Conservation (phyloP, 2,113 vertebrate genomes). For the Hydrochoerus hydrochaeris region DNA sequence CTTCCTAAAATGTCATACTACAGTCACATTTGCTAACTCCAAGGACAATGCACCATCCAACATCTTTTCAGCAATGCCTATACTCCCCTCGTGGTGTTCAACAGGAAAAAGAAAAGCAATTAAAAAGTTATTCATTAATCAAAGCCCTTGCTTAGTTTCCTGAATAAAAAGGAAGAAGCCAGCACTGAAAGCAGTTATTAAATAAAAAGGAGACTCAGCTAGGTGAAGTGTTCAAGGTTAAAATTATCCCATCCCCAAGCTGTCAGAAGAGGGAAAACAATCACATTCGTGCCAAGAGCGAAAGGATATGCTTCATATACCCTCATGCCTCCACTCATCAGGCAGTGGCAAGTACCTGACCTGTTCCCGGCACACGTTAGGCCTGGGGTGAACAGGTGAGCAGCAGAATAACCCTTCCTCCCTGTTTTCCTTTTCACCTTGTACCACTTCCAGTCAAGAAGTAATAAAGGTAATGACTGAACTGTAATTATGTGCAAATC, state of each 20-base stretch:
- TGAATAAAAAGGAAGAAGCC: slow-evolving; percentile 30
- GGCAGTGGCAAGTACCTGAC: not conserved
- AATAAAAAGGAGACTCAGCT: not conserved
- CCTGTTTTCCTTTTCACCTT: too few relatives aligned
- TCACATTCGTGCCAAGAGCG: not conserved
- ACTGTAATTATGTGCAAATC: not conserved
- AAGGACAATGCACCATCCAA: not conserved
- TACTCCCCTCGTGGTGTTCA: not conserved
- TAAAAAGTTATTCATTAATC: slow-evolving; percentile 55
- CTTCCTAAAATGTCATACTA: not conserved
- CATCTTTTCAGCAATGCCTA: not conserved
- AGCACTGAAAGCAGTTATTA: not conserved
- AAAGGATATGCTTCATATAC: not conserved
- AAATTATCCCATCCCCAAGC: not conserved
- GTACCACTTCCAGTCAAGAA: not conserved
- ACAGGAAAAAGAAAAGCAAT: not conserved
- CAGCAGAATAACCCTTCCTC: not conserved
- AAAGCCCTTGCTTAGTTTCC: slow-evolving; percentile 19
- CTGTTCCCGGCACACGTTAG: not conserved
- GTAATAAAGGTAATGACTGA: not conserved
- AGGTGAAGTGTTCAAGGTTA: not conserved
- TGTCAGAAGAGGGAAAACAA: not conserved
- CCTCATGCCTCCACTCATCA: not conserved
- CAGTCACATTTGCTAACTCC: not conserved
- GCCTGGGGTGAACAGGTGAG: not conserved